Conservation (phyloP, 2,797 vertebrate genomes). For the Anguilla megastoma region DNA sequence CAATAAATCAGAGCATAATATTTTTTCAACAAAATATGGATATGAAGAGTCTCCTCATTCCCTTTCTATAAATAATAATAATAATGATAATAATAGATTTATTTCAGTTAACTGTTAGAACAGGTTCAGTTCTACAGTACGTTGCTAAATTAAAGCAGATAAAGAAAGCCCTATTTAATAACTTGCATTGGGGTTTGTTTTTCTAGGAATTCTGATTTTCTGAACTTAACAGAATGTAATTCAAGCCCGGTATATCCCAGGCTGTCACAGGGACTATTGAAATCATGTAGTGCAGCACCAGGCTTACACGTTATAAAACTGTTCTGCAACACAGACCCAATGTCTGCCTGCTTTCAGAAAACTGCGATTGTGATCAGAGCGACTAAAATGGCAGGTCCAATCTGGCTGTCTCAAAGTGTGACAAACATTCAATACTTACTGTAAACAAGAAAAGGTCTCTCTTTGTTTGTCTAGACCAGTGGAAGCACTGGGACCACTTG, state of each 20-base stretch:
- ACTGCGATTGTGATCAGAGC: background rate
- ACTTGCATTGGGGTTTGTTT: background rate
- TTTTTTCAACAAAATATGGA: constrained; percentile 2
- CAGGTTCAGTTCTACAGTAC: background rate
- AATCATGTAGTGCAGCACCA: background rate
- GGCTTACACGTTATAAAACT: background rate
- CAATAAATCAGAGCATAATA: constrained; percentile 49
- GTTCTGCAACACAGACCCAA: background rate
- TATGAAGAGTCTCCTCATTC: background rate
- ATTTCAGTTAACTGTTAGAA: background rate
- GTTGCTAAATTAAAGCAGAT: background rate
- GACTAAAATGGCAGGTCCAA: constrained; percentile 9
- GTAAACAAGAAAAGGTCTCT: constrained; percentile 18
- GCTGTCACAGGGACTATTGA: background rate
- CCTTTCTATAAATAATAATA: background rate
- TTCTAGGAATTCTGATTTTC: background rate
- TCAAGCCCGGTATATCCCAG: background rate
- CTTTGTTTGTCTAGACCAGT: constrained; percentile 24
- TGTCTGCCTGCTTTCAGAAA: background rate
- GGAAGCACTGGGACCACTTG: constrained; percentile 11
- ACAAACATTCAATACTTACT: constrained; percentile 26
- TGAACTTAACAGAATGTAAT: background rate
- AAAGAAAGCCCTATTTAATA: background rate
- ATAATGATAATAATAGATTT: background rate
- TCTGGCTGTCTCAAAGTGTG: constrained; percentile 13